Base-by-base conservation (phyloP, 2,888 invertebrate species). In the Eristalinus sepulchralis region DNA sequence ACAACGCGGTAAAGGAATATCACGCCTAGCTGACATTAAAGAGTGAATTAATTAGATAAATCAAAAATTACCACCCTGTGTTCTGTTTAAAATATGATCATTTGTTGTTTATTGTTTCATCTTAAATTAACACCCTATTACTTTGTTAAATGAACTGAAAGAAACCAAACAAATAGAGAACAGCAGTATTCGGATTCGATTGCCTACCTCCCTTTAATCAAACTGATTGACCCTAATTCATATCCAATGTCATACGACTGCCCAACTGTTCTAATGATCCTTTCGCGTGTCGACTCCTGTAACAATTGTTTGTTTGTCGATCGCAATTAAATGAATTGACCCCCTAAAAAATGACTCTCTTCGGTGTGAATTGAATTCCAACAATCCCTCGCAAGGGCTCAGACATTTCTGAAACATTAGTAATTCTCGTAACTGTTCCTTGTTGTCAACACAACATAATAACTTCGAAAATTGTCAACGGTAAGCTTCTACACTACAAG, bases 401-500 rank as follows among this genome's bases (percentile, higher is more conserved):
- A 3, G 13, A 13, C 13, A 39, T n/a, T 39, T 39, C 47, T 47
- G 8, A n/a, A n/a, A 5, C 6, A 6, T 8, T 47, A 17, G 13
- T 8, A 47, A 47, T 47, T 47, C 47, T 47, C 47, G 47, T 47
- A 8, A 47, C 47, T 47, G 47, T 17, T 72, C 60, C 17, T 20
- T 67, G 62, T 81, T 27, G 24, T 27, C 27, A 84, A 70, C 66
- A 60, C 47, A 47, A 60, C 47, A 47, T 17, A 47, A 47, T 17
- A 47, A 47, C 47, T 17, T 47, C 47, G 27, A 47, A 47, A 47
- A n/a, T 47, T 17, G n/a, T 60, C 33, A 81, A 75, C 55, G 68
- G 66, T 75, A 81, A 85, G 81, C 84, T 81, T 72, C 63, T 77
- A 85, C 84, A 34, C 62, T 75, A 79, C 64, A 59, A 34, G 34